These are phyloP conservation scores for Chrysogorgia sp. DNA, from an alignment of 92 coral and sea anemone genomes.

Conservation along the genomic window DNA sequence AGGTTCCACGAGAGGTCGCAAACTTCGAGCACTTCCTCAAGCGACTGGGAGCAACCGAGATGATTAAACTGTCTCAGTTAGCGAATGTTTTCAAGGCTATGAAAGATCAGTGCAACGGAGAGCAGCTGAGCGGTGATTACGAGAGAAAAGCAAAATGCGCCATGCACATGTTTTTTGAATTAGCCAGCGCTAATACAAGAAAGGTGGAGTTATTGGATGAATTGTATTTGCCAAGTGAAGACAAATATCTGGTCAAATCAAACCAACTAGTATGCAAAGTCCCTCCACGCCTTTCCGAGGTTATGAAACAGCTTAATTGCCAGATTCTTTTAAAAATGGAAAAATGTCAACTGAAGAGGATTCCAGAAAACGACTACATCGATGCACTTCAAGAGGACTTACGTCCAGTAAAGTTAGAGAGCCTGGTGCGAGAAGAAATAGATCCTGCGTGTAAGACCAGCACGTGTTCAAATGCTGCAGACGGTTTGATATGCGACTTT, in stretches of 20 bases:
- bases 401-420: slow-evolving; percentile 4
- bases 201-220: not conserved
- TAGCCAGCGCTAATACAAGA: not conserved
- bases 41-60: slow-evolving; percentile 91
- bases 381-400: slow-evolving; percentile 18
- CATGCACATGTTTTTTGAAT: slow-evolving; percentile 72
- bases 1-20: slow-evolving; percentile 93
- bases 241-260: slow-evolving; percentile 21
- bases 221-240: slow-evolving; percentile 26
- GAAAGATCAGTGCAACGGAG: slow-evolving; percentile 78
- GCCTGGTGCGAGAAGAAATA: slow-evolving; percentile 32
- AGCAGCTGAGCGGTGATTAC: slow-evolving; percentile 85
- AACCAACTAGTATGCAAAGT: slow-evolving; percentile 22
- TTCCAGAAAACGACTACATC: slow-evolving; percentile 5
- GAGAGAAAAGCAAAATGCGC: slow-evolving; percentile 79
- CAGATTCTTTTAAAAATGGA: slow-evolving; percentile 26
- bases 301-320: not conserved
- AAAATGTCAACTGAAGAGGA: slow-evolving; percentile 13
- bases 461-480: slow-evolving; percentile 10
- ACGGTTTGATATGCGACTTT: slow-evolving; percentile 18
- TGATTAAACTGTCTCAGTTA: slow-evolving; percentile 80
- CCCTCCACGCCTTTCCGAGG: slow-evolving; percentile 15
- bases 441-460: slow-evolving; percentile 20
- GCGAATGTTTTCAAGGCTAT: slow-evolving; percentile 79
- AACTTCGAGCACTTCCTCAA: slow-evolving; percentile 84